phyloP scores from a whole-genome alignment of 37 sponge, comb jelly and placozoan genomes.

The Halichondria panicea region DNA sequence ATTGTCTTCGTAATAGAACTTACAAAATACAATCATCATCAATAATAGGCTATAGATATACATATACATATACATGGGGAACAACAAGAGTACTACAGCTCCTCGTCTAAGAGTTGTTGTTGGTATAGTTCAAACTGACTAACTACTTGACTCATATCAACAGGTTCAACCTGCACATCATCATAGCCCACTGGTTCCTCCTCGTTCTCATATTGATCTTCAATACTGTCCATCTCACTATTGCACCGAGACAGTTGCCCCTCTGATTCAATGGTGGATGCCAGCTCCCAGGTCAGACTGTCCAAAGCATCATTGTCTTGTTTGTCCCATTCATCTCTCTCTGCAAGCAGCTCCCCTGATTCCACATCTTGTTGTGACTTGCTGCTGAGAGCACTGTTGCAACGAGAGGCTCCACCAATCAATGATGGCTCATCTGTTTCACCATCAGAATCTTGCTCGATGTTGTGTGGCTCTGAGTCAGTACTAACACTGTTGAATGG shows the following conservation, averaged over 20 bases:
- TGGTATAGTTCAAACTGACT: constrained; percentile 40
- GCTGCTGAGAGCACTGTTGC: neutral
- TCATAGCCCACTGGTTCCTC: neutral
- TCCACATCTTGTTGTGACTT: constrained; percentile 11
- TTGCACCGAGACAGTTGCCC: constrained; percentile 3
- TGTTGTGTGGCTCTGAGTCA: neutral
- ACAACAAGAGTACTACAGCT: too few relatives aligned
- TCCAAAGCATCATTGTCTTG: constrained; percentile 47
- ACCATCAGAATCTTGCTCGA: neutral
- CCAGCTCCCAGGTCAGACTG: constrained; percentile 55
- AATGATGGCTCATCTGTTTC: neutral
- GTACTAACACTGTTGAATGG: constrained; percentile 8
- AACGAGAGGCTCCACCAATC: neutral
- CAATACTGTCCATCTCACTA: neutral
- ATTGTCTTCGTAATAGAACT: neutral
- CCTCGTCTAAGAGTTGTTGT: constrained; percentile 30
- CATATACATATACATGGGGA: too few relatives aligned
- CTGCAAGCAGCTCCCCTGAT: neutral
- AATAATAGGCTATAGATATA: neutral
- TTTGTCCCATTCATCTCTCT: constrained; percentile 4
- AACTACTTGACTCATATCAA: constrained; percentile 8
- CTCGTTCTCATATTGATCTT: neutral
- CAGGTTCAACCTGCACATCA: neutral
- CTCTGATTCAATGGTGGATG: constrained; percentile 6
- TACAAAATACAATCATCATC: neutral